Percentiles rank a stretch among this genome's conserved stretches.
phyloP scores from a whole-genome alignment of 2,888 invertebrate species.

The Ceramica pisi region DNA sequence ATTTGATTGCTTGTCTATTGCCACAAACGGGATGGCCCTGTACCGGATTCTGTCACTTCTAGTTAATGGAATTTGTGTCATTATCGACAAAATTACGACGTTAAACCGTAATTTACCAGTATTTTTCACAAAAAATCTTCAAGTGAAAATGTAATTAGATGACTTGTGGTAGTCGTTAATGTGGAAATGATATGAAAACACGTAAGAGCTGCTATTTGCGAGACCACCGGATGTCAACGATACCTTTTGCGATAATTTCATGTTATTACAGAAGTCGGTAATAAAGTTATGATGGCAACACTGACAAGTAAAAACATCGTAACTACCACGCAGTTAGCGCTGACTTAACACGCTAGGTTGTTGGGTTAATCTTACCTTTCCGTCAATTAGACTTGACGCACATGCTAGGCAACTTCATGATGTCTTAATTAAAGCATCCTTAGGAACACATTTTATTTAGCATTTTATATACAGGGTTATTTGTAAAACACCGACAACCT shows the following conservation, averaged over 20 bases:
- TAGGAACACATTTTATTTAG: background rate
- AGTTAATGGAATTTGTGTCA: conserved; percentile 11
- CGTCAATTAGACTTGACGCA: conserved; percentile 6
- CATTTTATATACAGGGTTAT: too few relatives aligned
- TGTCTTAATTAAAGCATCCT: background rate
- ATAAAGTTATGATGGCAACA: conserved; percentile 21
- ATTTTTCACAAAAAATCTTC: background rate
- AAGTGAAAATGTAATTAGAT: background rate
- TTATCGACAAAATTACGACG: conserved; percentile 16
- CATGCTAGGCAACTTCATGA: background rate
- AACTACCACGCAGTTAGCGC: background rate
- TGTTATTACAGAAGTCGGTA: conserved; percentile 22
- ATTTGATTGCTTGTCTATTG: conserved; percentile 44
- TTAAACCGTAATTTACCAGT: background rate
- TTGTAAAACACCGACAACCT: too few relatives aligned
- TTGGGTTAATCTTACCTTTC: conserved; percentile 5
- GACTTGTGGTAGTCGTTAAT: background rate
- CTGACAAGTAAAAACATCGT: background rate
- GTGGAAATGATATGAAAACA: conserved; percentile 2
- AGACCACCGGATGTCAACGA: conserved; percentile 4
- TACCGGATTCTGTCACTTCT: conserved; percentile 24
- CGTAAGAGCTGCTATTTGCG: conserved; percentile 17
- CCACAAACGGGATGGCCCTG: conserved; percentile 18
- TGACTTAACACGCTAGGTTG: conserved; percentile 31
- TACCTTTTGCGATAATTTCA: conserved; percentile 32